Base-by-base conservation (phyloP, 1,140 invertebrate species). In the Scylla paramamosain region DNA sequence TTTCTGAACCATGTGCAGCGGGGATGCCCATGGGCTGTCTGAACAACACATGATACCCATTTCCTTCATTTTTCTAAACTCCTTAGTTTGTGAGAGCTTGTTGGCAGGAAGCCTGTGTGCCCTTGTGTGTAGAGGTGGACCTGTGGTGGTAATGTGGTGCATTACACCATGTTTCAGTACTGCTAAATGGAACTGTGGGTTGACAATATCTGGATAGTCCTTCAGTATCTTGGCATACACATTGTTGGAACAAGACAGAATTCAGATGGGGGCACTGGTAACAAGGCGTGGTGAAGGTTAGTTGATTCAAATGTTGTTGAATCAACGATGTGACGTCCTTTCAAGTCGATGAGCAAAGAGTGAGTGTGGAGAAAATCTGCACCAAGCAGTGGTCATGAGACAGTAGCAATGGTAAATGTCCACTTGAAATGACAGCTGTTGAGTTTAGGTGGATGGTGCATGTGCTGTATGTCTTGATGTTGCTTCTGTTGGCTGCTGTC, bases 101-200 rank as follows among this genome's bases (percentile, higher is more conserved):
- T 96, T 95, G 2, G 96, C 96, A 46, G 96, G 95, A 4, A 97
- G 93, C 0, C 97, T 96, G 39, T 97, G 95, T n/a, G 84, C 52
- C 0, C 52, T 86, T 48, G 86, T 32, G 31, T 82, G 67, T 39
- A 89, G n/a, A n/a, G 93, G 93, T 16, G 86, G 93, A 0, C 67
- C 93, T 7, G 59, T 89, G 32, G 93, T 94, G 52, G 48, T 0
- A 86, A 94, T 92, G 52, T 92, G 28, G 31, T 92, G 91, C 12
- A 32, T 31, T 28, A 83, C 67, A 8, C 67, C 91, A 89, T 52
- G 39, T n/a, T 39, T 59, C 4, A 25, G 52, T 12, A 25, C n/a
- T 16, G 67, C 48, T 0, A 12, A 39, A 1, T 46, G 3, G 45
- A 83, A 59, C 46, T 89, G 77, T 7, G 88, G 88, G 7, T 25